Base-by-base conservation (phyloP, 2,113 vertebrate genomes). In the Takifugu flavidus region DNA sequence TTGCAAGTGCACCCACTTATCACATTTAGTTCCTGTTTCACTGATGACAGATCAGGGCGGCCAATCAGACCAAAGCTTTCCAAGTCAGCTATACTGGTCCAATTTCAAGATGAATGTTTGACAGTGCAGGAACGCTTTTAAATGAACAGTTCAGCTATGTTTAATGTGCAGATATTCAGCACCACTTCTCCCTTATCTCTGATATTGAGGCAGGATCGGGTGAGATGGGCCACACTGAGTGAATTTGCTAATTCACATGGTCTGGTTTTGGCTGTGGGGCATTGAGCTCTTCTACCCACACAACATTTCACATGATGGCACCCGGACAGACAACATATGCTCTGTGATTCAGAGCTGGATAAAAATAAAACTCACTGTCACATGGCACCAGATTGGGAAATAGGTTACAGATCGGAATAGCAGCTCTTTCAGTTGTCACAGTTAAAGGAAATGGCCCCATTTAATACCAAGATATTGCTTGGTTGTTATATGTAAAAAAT, bases 361-460 rank as follows among this genome's bases (percentile, higher is more conserved):
- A 87, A 88, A 91, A 91, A 91, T 90, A 90, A 88, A 87, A 86
- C 80, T 80, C 78, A 75, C 79, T 79, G 79, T 82, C 86, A 87
- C 86, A 83, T 87, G 87, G 87, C 83, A 79, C 84, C 91, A 92
- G 90, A 91, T 91, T 79, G 89, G 85, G 84, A 92, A 91, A 87
- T 91, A 75, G 90, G 90, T 90, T 90, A 91, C 77, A 43, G 80
- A 81, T 86, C 59, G 73, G 73, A 68, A 74, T 68, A 77, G 69
- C 68, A 68, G 70, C 6, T 58, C 84, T 82, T 59, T 83, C 75
- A 82, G 72, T 74, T 72, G 67, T 75, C 63, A 72, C 75, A 76
- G 75, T 75, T 70, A 80, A 79, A 72, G 34, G 63, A 61, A 80
- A 70, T 75, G 79, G 53, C 79, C 88, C 76, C 62, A 72, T 87